A percentile compares a stretch with the other conserved stretches of the same genome.
Conservation (phyloP, 1,140 invertebrate genomes). For the Mycetomoellerius zeteki region DNA sequence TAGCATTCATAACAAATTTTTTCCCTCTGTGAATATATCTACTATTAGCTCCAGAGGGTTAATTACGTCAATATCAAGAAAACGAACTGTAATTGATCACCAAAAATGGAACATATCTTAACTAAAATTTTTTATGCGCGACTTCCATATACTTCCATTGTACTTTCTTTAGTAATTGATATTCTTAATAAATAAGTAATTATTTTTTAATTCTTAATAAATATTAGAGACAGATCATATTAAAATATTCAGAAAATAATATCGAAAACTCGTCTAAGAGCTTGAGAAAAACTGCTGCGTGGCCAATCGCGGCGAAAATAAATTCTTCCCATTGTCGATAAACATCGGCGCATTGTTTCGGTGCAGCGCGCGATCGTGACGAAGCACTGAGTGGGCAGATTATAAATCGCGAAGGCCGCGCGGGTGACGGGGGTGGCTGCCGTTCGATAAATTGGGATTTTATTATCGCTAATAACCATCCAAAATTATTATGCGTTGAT, state of each 20-base stretch:
- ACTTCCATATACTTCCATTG: no score
- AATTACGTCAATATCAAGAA: slow-evolving; percentile 37
- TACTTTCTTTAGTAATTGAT: no score
- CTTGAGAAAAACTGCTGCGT: slow-evolving; percentile 1
- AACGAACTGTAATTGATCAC: not conserved
- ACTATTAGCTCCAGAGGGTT: no score
- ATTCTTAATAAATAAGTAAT: no score
- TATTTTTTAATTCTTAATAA: no score
- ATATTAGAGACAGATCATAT: not conserved
- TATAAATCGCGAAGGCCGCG: slow-evolving; percentile 80
- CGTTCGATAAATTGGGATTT: slow-evolving; percentile 85
- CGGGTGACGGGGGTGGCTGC: slow-evolving; percentile 57
- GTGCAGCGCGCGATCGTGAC: slow-evolving; percentile 72
- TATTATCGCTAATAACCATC: slow-evolving; percentile 86
- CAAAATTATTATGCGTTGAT: slow-evolving; percentile 85
- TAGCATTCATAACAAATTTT: no score
- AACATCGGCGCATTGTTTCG: slow-evolving; percentile 61
- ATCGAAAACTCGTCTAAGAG: not conserved
- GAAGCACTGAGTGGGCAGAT: slow-evolving; percentile 75
- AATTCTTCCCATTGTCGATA: slow-evolving; percentile 55
- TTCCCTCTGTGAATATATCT: no score
- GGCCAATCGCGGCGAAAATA: slow-evolving; percentile 5
- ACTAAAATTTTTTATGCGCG: not conserved
- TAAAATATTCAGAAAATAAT: not conserved
- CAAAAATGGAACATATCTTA: not conserved